phyloP scores from a whole-genome alignment of 2,888 invertebrate genomes.

The Geophilus truncorum region DNA sequence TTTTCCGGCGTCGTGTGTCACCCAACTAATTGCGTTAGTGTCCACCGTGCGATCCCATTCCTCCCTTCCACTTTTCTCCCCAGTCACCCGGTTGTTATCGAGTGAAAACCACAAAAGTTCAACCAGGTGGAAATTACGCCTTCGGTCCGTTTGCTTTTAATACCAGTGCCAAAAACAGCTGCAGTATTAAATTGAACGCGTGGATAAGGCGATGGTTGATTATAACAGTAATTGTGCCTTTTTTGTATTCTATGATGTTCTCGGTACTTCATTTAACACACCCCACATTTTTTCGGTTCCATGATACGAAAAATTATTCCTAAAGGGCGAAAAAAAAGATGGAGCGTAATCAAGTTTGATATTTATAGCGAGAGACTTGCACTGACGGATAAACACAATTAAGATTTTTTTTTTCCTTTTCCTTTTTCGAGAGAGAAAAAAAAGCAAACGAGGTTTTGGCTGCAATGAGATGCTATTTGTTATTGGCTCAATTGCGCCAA shows the following conservation, averaged over 20 bases:
- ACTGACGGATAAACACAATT: not conserved
- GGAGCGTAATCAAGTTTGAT: not conserved
- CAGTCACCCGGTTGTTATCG: not conserved
- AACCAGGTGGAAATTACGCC: slow-evolving; percentile 1
- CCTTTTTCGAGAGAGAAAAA: not conserved
- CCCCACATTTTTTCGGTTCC: not conserved
- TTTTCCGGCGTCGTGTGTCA: not conserved
- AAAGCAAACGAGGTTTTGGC: not conserved
- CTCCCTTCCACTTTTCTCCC: not conserved
- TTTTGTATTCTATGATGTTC: not conserved
- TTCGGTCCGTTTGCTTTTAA: not conserved
- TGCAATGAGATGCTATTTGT: not conserved
- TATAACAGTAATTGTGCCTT: not conserved
- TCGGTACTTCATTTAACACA: no score
- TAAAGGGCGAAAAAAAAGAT: not conserved
- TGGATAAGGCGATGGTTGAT: not conserved
- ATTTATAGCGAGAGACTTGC: not conserved
- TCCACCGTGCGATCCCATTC: not conserved
- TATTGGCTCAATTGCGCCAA: not conserved
- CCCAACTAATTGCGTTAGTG: not conserved
- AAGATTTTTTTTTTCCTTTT: not conserved
- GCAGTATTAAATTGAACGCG: not conserved
- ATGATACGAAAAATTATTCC: not conserved
- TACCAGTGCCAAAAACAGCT: not conserved
- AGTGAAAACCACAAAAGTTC: slow-evolving; percentile 15